Conservation (phyloP, 2,888 invertebrate genomes). For the Chelonus formosanus region DNA sequence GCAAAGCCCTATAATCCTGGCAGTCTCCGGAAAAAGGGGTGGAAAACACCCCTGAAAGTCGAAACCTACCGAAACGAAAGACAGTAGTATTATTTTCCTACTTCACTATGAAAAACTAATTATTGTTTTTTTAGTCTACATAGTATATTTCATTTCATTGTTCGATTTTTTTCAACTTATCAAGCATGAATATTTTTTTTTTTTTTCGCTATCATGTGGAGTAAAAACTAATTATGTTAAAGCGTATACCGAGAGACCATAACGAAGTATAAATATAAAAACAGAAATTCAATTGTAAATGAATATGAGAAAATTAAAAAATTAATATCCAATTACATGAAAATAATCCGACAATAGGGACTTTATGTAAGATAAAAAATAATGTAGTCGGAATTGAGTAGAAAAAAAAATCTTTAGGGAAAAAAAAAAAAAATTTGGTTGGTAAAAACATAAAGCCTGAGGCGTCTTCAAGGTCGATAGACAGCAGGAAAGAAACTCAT, state of each 20-base stretch:
- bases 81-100: conserved; percentile 23
- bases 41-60: conserved; percentile 56
- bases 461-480: conserved; percentile 32
- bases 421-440: conserved; percentile 27
- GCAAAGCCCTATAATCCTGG: conserved; percentile 65
- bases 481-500: conserved; percentile 20
- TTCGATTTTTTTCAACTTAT: too few relatives aligned
- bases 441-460: conserved; percentile 31
- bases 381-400: conserved; percentile 3
- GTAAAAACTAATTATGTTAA: conserved; percentile 2
- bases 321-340: conserved; percentile 29
- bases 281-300: conserved; percentile 9
- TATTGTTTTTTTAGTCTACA: neutral
- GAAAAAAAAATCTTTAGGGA: conserved; percentile 5
- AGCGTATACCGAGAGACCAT: neutral
- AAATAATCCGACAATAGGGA: conserved; percentile 30
- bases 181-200: neutral
- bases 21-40: conserved; percentile 35
- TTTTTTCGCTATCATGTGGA: neutral
- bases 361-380: conserved; percentile 7
- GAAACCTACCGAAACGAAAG: conserved; percentile 42
- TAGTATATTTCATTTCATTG: too few relatives aligned
- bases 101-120: conserved; percentile 16
- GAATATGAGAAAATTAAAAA: conserved; percentile 14
- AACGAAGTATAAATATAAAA: conserved; percentile 1